Percentiles rank a stretch among this genome's conserved stretches.
These are phyloP conservation scores for Baryphthengus martii DNA, from an alignment of 2,113 vertebrate genomes.

Conservation along the genomic window DNA sequence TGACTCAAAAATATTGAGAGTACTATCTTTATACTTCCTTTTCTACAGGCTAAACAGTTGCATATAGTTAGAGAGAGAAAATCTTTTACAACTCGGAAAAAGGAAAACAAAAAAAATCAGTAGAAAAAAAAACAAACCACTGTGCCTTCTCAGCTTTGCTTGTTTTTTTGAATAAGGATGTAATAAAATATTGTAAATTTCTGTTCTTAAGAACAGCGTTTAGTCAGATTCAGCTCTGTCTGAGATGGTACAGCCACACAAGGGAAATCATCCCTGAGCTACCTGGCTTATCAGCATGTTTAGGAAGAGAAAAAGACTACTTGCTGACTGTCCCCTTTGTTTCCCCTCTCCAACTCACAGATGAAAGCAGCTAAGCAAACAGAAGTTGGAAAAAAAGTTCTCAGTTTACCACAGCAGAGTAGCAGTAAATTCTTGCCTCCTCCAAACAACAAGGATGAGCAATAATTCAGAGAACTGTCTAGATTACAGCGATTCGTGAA, in stretches of 20 bases:
- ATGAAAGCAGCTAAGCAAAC: background rate
- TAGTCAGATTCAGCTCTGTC: background rate
- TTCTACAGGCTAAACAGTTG: background rate
- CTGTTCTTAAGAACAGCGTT: background rate
- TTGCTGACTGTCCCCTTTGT: background rate
- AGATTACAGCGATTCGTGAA: background rate
- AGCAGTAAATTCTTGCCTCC: background rate
- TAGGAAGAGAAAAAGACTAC: background rate
- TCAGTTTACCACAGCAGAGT: background rate
- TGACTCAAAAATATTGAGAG: background rate
- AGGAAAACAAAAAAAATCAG: background rate
- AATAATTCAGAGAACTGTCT: background rate
- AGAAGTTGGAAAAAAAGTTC: background rate
- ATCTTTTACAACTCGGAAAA: no score
- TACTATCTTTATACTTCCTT: background rate
- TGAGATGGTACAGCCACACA: background rate
- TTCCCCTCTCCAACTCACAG: background rate
- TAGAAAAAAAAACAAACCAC: background rate
- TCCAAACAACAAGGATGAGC: background rate
- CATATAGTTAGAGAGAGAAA: no score
- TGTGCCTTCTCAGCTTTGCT: background rate
- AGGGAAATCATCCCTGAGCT: background rate
- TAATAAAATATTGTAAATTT: background rate
- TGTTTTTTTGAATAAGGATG: background rate
- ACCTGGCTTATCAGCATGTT: background rate